These are phyloP conservation scores for Pogonocichla stellata DNA, from an alignment of 2,113 vertebrate genomes.

Conservation along the genomic window DNA sequence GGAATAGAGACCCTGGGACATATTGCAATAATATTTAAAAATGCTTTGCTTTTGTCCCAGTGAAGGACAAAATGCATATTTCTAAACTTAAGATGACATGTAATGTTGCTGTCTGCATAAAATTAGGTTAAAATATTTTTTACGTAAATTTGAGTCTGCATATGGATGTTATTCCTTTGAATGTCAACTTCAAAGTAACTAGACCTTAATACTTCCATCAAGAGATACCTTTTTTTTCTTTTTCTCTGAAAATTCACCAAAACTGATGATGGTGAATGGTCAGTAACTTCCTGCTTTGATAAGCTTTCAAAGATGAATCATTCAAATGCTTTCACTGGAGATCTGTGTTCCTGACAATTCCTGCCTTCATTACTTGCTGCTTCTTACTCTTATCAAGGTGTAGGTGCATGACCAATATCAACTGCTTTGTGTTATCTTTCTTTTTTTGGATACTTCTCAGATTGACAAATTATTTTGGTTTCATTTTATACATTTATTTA, in stretches of 20 bases:
- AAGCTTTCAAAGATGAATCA: neutral
- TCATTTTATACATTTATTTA: neutral
- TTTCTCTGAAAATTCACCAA: neutral
- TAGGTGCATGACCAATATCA: neutral
- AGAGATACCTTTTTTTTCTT: neutral
- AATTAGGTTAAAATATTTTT: neutral
- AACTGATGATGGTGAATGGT: neutral
- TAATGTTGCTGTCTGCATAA: neutral
- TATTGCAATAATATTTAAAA: neutral
- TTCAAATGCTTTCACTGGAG: neutral
- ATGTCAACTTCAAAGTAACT: neutral
- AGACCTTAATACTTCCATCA: neutral
- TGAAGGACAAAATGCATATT: neutral
- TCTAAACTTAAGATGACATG: neutral
- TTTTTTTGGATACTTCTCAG: neutral
- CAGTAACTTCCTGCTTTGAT: neutral
- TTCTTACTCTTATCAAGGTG: neutral
- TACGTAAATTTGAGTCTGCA: neutral
- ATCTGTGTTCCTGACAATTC: neutral
- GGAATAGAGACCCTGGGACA: neutral
- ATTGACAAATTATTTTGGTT: neutral
- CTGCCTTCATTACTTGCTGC: neutral
- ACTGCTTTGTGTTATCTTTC: neutral
- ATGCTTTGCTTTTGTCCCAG: neutral
- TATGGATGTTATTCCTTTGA: neutral